These are phyloP conservation scores for Podarcis cretensis DNA, from an alignment of 2,113 vertebrate genomes.

Conservation along the genomic window DNA sequence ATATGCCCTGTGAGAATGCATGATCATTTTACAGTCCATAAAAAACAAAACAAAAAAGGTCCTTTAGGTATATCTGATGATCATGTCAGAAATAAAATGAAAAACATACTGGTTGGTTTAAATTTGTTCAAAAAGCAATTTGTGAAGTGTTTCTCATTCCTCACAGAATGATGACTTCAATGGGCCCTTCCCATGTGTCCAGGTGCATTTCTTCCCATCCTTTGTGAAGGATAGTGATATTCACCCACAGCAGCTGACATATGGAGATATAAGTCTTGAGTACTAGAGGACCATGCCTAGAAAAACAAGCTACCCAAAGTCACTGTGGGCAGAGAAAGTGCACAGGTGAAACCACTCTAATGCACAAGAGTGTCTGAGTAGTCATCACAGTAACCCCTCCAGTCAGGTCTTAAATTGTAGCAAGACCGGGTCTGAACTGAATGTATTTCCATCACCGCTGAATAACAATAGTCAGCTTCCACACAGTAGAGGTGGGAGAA, in stretches of 20 bases:
- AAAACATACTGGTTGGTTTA: slow-evolving; percentile 21
- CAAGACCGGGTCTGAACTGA: background rate
- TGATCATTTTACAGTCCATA: slow-evolving; percentile 50
- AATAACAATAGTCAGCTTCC: too few species aligned
- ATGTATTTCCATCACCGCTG: too few species aligned
- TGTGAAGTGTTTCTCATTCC: background rate
- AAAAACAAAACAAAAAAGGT: background rate
- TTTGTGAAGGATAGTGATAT: background rate
- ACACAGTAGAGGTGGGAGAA: too few species aligned
- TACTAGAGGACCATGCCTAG: background rate
- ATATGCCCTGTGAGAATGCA: background rate
- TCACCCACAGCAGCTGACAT: background rate
- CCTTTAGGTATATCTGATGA: background rate
- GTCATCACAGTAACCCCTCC: background rate
- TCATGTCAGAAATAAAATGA: slow-evolving; percentile 40
- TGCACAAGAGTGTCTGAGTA: background rate
- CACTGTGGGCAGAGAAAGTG: background rate
- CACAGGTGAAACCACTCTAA: background rate
- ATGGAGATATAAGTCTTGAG: background rate
- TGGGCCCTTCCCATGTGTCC: background rate
- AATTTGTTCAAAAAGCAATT: slow-evolving; percentile 15
- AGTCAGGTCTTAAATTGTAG: background rate
- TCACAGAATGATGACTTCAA: background rate
- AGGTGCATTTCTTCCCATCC: background rate
- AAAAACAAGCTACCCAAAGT: background rate